phyloP scores from a whole-genome alignment of 2,888 invertebrate species.

The Drosophila formosana region DNA sequence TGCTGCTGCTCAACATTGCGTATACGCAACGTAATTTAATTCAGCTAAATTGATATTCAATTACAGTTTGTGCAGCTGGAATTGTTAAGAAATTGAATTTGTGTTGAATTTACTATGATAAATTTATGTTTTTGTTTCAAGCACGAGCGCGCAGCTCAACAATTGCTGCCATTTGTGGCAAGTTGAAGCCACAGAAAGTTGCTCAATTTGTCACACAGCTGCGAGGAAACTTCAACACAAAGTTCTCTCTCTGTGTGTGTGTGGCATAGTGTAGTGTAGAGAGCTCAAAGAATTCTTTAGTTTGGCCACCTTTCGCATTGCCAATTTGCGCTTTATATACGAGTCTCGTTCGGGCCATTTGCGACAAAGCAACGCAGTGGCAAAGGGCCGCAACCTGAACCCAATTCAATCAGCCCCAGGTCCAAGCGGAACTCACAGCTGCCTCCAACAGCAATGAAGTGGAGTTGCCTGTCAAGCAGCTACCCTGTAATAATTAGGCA shows the following conservation, averaged over 20 bases:
- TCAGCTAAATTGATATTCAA: conserved; percentile 39
- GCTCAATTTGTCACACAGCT: conserved; percentile 49
- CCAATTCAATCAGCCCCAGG: conserved; percentile 50
- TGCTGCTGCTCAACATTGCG: conserved; percentile 25
- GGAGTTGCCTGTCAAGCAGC: not conserved
- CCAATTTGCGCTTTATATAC: conserved; percentile 63
- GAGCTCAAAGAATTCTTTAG: conserved; percentile 29
- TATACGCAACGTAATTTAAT: conserved; percentile 47
- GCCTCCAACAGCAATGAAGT: conserved; percentile 41
- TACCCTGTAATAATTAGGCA: conserved; percentile 26
- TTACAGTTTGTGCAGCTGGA: conserved; percentile 23
- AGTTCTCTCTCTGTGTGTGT: conserved; percentile 6
- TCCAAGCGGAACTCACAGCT: conserved; percentile 41
- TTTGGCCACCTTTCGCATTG: conserved; percentile 54
- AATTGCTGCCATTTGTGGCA: conserved; percentile 48
- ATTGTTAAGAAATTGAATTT: conserved; percentile 48
- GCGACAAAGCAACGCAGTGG: conserved; percentile 46
- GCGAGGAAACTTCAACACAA: conserved; percentile 19
- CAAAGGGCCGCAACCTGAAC: conserved; percentile 4
- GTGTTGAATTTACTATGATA: conserved; percentile 29
- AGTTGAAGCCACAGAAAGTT: conserved; percentile 35
- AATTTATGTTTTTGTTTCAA: conserved; percentile 55
- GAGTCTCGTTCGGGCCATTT: conserved; percentile 60
- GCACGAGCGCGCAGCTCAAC: conserved; percentile 46
- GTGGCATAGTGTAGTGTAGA: not conserved